Percentiles rank a stretch among this genome's conserved stretches.
phyloP scores from a whole-genome alignment of 2,888 invertebrate species.

The Lasioglossum marginatum region DNA sequence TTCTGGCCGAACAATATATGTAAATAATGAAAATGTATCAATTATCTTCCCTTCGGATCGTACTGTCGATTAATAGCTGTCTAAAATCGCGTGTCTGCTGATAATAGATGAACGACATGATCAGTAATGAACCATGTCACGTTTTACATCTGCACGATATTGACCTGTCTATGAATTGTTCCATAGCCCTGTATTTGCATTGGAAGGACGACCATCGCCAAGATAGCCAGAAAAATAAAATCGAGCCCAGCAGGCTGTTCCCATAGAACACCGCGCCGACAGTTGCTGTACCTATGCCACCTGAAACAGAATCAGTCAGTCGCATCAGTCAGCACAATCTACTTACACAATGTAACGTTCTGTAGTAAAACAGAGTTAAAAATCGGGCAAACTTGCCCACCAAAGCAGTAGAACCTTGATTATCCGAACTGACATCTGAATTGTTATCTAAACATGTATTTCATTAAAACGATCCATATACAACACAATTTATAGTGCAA shows the following conservation, averaged over 20 bases:
- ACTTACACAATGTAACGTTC: not conserved
- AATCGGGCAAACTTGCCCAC: too few species aligned
- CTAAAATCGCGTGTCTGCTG: slow-evolving; percentile 21
- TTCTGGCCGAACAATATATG: not conserved
- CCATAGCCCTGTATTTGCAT: slow-evolving; percentile 80
- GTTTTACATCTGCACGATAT: slow-evolving; percentile 22
- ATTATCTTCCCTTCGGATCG: slow-evolving; percentile 23
- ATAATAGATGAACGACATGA: slow-evolving; percentile 31
- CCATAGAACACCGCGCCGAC: slow-evolving; percentile 82
- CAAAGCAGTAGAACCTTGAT: too few species aligned
- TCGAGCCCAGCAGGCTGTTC: slow-evolving; percentile 78
- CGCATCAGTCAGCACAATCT: not conserved
- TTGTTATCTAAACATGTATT: too few species aligned
- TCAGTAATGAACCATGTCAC: slow-evolving; percentile 25
- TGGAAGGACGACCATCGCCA: slow-evolving; percentile 80
- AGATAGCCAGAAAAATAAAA: slow-evolving; percentile 80
- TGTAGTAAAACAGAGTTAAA: too few species aligned
- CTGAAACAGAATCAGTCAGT: slow-evolving; percentile 64
- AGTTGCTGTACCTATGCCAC: slow-evolving; percentile 81
- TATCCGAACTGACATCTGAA: too few species aligned
- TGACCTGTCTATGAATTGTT: slow-evolving; percentile 79
- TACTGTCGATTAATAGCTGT: slow-evolving; percentile 9
- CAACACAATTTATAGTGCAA: too few species aligned
- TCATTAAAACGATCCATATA: too few species aligned
- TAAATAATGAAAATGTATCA: slow-evolving; percentile 24